Evolutionary conservation across 2,797 vertebrate genomes (phyloP).

Genomic region (Myripristis murdjan): DNA sequence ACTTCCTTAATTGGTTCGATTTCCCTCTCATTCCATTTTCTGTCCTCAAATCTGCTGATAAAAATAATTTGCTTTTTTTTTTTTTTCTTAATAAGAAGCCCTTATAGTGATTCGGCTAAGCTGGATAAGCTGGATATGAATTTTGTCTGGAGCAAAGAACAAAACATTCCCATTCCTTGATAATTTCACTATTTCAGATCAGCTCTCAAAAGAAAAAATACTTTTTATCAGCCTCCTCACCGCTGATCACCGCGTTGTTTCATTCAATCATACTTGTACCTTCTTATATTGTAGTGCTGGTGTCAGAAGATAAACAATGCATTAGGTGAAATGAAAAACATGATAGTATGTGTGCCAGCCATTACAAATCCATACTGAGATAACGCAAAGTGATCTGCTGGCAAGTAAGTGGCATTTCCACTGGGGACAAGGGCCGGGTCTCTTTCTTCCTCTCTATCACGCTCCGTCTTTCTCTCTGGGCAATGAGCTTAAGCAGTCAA

Average conservation of each 20-base stretch:
- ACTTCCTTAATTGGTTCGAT: conserved; percentile 66
- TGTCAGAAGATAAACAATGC: conserved; percentile 1
- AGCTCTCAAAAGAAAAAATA: conserved; percentile 39
- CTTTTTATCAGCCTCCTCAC: not conserved
- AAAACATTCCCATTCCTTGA: conserved; percentile 37
- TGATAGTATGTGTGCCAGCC: not conserved
- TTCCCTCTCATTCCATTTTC: conserved; percentile 40
- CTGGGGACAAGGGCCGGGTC: conserved; percentile 54
- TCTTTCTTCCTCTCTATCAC: conserved; percentile 48
- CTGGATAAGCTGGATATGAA: conserved; percentile 40
- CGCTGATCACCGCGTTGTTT: not conserved
- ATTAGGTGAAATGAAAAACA: not conserved
- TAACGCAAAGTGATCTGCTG: conserved; percentile 57
- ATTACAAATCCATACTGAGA: conserved; percentile 24
- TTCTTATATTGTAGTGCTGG: not conserved
- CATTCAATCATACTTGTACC: not conserved
- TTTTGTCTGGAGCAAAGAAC: conserved; percentile 32
- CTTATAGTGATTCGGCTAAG: conserved; percentile 34
- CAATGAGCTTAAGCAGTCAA: conserved; percentile 78
- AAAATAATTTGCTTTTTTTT: conserved; percentile 32
- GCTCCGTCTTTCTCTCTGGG: conserved; percentile 70
- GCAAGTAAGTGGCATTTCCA: conserved; percentile 46
- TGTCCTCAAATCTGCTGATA: conserved; percentile 48
- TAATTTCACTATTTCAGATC: conserved; percentile 46
- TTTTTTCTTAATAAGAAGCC: conserved; percentile 28